Base-by-base conservation (phyloP, 2,113 vertebrate genomes). In the Anarrhichthys ocellatus region DNA sequence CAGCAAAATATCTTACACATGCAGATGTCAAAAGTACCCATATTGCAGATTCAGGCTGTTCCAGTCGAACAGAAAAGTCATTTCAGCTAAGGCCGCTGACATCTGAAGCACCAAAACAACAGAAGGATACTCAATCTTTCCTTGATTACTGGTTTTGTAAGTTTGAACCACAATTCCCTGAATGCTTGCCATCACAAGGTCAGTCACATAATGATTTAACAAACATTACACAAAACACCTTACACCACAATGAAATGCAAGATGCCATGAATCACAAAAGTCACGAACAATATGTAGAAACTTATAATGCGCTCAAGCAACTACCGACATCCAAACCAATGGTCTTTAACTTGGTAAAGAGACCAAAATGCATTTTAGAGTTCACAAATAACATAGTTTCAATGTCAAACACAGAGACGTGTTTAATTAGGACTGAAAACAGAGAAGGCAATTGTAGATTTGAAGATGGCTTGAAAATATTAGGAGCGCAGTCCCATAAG, bases 61-160 rank as follows among this genome's bases (percentile, higher is more conserved):
- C 4, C 32, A 63, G 5, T 64, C 27, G 66, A 73, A 66, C n/a
- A 38, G 7, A 82, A 58, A 22, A 40, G 0, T 5, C 29, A 27
- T 27, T 58, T 76, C 9, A 67, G 22, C 15, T 29, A 0, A 44
- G 2, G 0, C 22, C 73, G 8, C 13, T n/a, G 1, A 24, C 71
- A 68, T 27, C 17, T 29, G 7, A 71, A 65, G 0, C 2, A 8
- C 0, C 8, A 24, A 29, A 27, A 20, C 15, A 6, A 77, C 54
- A 67, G 0, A 2, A 29, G 0, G 20, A 76, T 6, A 40, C 3
- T 52, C 36, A 73, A 14, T 83, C 79, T 61, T 90, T 75, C 52
- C 15, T 92, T 73, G 65, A 80, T 73, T 89, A 88, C 73, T 92
- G 86, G 83, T 89, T 89, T 86, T 87, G 71, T 6, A 89, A 75